phyloP scores from a whole-genome alignment of 2,113 vertebrate species.

The Dasyprocta punctata region DNA sequence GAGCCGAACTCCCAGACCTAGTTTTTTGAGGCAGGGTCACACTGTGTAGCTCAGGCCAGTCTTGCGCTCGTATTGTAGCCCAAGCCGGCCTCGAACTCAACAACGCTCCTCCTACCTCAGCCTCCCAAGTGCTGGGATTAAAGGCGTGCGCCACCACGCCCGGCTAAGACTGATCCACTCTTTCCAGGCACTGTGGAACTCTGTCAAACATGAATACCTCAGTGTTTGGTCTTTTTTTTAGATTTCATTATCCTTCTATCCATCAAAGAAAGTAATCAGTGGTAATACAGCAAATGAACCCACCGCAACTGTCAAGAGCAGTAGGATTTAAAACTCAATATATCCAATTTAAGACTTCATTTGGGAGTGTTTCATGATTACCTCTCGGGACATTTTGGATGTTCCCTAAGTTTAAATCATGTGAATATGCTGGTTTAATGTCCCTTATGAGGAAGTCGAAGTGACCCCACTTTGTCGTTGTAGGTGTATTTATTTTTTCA shows the following conservation, averaged over 20 bases:
- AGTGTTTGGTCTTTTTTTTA: conserved; percentile 3
- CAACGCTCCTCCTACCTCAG: no score
- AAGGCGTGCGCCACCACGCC: no score
- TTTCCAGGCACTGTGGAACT: not conserved
- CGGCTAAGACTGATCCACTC: not conserved
- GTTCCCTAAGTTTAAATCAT: not conserved
- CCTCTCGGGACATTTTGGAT: not conserved
- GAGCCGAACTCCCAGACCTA: no score
- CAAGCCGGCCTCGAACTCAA: no score
- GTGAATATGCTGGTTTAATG: not conserved
- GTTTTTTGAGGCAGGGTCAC: no score
- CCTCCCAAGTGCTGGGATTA: no score
- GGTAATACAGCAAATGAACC: not conserved
- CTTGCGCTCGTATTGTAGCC: no score
- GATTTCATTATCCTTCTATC: not conserved
- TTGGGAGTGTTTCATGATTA: not conserved
- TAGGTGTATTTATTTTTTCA: not conserved
- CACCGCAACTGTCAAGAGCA: not conserved
- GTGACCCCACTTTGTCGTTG: not conserved
- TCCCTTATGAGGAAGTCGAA: not conserved
- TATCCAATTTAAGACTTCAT: not conserved
- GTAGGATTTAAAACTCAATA: conserved; percentile 5
- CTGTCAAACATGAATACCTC: not conserved
- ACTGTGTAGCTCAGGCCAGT: no score
- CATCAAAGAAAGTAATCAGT: not conserved